These are phyloP conservation scores for Theonella swinhoei DNA, from an alignment of 37 sponge, comb jelly and placozoan genomes.

Conservation along the genomic window DNA sequence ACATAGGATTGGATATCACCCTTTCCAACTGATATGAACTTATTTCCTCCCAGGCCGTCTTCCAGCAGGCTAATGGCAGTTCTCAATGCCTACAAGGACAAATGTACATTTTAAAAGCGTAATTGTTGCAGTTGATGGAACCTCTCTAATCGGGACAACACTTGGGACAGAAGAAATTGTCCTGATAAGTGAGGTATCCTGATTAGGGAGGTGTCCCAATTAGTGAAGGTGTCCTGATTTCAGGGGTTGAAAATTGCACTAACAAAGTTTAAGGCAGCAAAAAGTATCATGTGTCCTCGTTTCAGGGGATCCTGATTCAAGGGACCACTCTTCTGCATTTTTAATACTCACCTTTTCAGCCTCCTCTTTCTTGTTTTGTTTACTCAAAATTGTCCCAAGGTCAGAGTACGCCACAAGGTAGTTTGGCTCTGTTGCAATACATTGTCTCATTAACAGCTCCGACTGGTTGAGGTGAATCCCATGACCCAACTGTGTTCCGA, in stretches of 20 bases:
- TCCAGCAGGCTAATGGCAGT: conserved; percentile 58
- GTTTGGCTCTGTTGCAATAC: conserved; percentile 60
- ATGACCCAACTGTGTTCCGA: conserved; percentile 71
- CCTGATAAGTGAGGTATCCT: too few species aligned
- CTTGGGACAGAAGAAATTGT: too few species aligned
- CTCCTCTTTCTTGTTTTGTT: conserved; percentile 32
- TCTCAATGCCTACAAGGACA: conserved; percentile 38
- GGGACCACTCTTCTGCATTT: too few species aligned
- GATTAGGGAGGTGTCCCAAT: too few species aligned
- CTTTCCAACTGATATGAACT: conserved; percentile 60
- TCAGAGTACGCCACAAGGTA: conserved; percentile 66
- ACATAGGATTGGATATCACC: conserved; percentile 73
- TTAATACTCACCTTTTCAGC: conserved; percentile 39
- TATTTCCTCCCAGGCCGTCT: not conserved
- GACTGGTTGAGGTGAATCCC: conserved; percentile 25
- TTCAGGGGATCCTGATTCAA: too few species aligned
- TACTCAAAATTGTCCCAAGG: conserved; percentile 61
- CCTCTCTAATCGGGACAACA: too few species aligned
- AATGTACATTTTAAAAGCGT: not conserved
- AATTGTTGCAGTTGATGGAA: too few species aligned
- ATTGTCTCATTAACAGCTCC: conserved; percentile 44
- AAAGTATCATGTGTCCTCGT: too few species aligned
- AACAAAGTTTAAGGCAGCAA: too few species aligned
- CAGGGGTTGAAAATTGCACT: not conserved
- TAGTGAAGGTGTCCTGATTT: too few species aligned